phyloP scores from a whole-genome alignment of 1,140 invertebrate genomes.

The Brachionus manjavacas region DNA sequence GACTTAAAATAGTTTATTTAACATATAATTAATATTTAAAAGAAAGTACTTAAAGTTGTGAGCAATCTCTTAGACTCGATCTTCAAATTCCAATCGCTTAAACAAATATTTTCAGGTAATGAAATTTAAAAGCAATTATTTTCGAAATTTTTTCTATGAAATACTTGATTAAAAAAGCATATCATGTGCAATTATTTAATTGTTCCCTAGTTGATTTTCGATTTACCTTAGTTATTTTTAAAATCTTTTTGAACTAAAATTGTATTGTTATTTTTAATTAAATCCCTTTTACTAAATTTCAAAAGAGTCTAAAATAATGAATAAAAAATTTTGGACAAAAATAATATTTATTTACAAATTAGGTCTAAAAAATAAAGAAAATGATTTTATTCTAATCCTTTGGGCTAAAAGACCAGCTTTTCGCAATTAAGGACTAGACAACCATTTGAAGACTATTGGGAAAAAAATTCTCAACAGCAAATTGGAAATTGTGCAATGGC shows the following conservation, averaged over 20 bases:
- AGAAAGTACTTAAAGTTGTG: too few species aligned
- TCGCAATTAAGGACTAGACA: not conserved
- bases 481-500: not conserved
- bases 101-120: too few species aligned
- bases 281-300: not conserved
- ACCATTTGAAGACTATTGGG: not conserved
- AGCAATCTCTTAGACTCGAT: too few species aligned
- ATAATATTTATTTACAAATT: not conserved
- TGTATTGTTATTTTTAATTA: too few species aligned
- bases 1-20: not conserved
- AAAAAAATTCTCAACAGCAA: not conserved
- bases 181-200: too few species aligned
- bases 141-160: too few species aligned
- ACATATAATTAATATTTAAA: not conserved
- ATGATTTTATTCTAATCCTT: not conserved
- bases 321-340: not conserved
- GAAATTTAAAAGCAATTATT: too few species aligned
- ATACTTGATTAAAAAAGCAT: too few species aligned
- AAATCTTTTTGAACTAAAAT: too few species aligned
- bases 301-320: not conserved
- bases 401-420: not conserved
- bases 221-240: too few species aligned
- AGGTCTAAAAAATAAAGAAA: not conserved
- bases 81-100: too few species aligned
- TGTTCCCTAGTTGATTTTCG: too few species aligned